Evolutionary conservation across 2,113 vertebrate species (phyloP).

Genomic region (Parus major): DNA sequence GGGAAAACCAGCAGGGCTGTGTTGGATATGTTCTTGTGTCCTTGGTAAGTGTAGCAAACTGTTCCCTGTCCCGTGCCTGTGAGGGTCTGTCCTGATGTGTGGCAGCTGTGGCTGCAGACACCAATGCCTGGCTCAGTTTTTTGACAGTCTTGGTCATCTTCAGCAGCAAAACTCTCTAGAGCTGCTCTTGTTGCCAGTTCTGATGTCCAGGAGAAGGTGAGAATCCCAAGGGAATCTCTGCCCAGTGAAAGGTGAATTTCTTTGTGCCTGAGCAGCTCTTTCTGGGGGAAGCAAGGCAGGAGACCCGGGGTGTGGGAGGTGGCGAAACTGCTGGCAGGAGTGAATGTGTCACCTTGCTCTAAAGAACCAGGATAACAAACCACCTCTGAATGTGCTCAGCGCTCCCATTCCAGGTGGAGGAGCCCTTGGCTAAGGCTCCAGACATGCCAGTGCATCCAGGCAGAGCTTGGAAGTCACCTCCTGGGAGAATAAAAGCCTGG

Average conservation of each 20-base stretch:
- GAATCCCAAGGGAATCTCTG: background rate
- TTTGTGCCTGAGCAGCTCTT: background rate
- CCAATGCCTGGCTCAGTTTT: background rate
- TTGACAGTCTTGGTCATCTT: background rate
- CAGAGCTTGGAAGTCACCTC: background rate
- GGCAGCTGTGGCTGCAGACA: background rate
- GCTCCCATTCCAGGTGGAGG: background rate
- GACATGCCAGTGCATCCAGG: background rate
- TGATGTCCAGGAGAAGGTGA: background rate
- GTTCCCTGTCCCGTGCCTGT: background rate
- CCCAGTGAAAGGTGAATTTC: background rate
- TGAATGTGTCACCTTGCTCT: background rate
- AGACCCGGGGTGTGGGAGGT: rapidly evolving
- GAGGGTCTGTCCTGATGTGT: rapidly evolving
- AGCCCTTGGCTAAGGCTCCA: background rate
- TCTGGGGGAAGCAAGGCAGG: background rate
- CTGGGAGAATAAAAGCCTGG: background rate
- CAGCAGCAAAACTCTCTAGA: background rate
- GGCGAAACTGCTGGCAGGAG: background rate
- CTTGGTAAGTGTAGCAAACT: background rate
- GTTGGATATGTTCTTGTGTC: background rate
- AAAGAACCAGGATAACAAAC: background rate
- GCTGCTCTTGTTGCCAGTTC: background rate
- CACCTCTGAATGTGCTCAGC: background rate
- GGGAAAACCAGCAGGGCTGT: background rate